phyloP scores from a whole-genome alignment of 2,888 invertebrate species.

The Drosophila imparisetae region DNA sequence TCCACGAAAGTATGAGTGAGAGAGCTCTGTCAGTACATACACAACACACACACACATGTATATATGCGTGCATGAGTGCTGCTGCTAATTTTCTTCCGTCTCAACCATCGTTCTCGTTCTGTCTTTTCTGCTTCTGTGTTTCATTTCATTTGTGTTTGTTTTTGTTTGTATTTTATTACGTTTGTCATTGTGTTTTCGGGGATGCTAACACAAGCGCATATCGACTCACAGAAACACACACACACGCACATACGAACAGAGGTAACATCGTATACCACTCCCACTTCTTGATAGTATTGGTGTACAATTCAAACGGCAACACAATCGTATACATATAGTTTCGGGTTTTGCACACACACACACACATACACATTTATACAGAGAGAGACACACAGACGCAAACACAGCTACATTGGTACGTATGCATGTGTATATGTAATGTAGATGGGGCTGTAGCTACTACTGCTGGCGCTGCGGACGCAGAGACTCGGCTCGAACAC shows the following conservation, averaged over 20 bases:
- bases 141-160: slow-evolving; percentile 70
- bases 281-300: slow-evolving; percentile 67
- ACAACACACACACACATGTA: not conserved
- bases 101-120: slow-evolving; percentile 70
- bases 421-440: slow-evolving; percentile 47
- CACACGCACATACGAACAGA: slow-evolving; percentile 28
- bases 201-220: slow-evolving; percentile 59
- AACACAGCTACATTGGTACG: slow-evolving; percentile 42
- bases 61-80: slow-evolving; percentile 29
- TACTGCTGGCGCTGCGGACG: slow-evolving; percentile 43
- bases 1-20: slow-evolving; percentile 45
- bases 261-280: slow-evolving; percentile 75
- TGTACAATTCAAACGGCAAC: slow-evolving; percentile 74
- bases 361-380: slow-evolving; percentile 49
- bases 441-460: slow-evolving; percentile 50
- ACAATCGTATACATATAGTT: slow-evolving; percentile 69
- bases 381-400: slow-evolving; percentile 22
- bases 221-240: slow-evolving; percentile 22
- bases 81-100: slow-evolving; percentile 62
- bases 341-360: slow-evolving; percentile 81
- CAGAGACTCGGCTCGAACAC: slow-evolving; percentile 53
- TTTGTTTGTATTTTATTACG: slow-evolving; percentile 70
- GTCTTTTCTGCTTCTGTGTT: slow-evolving; percentile 66
- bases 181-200: slow-evolving; percentile 79
- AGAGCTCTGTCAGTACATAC: slow-evolving; percentile 39